These are phyloP conservation scores for Eupithecia insigniata DNA, from an alignment of 2,888 invertebrate genomes.

Conservation along the genomic window DNA sequence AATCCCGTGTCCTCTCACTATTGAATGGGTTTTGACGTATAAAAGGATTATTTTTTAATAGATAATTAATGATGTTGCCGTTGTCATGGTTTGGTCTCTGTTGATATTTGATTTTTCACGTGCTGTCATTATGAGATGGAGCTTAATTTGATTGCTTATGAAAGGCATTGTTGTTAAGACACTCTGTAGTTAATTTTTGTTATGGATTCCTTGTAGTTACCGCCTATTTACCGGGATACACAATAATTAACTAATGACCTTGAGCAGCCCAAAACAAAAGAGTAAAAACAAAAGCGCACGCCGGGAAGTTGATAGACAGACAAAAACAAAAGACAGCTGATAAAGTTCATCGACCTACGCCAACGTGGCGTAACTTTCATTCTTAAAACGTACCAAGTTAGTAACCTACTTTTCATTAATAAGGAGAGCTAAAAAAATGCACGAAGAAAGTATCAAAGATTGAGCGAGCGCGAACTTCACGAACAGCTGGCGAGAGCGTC, in stretches of 20 bases:
- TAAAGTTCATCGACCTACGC: conserved; percentile 80
- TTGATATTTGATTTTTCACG: conserved; percentile 48
- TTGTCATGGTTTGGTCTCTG: conserved; percentile 55
- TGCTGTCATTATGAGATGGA: conserved; percentile 11
- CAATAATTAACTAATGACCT: not conserved
- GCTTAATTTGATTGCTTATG: conserved; percentile 19
- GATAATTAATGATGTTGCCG: conserved; percentile 79
- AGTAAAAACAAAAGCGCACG: conserved; percentile 31
- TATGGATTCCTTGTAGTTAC: not conserved
- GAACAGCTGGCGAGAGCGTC: conserved; percentile 60
- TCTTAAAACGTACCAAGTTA: conserved; percentile 83
- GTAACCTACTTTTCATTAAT: conserved; percentile 85
- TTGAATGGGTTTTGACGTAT: conserved; percentile 78
- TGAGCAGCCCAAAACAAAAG: conserved; percentile 13
- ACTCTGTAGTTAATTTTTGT: not conserved
- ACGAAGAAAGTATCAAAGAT: conserved; percentile 85
- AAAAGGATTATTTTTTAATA: conserved; percentile 82
- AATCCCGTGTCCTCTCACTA: conserved; percentile 78
- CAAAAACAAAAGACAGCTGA: conserved; percentile 82
- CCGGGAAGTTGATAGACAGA: conserved; percentile 54
- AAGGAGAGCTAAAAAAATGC: conserved; percentile 84
- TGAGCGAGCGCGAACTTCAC: conserved; percentile 82
- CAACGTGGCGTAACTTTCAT: conserved; percentile 84
- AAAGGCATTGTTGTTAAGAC: not conserved
- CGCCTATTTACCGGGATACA: not conserved